phyloP scores from a whole-genome alignment of 2,888 invertebrate genomes.

The Xanthia togata region DNA sequence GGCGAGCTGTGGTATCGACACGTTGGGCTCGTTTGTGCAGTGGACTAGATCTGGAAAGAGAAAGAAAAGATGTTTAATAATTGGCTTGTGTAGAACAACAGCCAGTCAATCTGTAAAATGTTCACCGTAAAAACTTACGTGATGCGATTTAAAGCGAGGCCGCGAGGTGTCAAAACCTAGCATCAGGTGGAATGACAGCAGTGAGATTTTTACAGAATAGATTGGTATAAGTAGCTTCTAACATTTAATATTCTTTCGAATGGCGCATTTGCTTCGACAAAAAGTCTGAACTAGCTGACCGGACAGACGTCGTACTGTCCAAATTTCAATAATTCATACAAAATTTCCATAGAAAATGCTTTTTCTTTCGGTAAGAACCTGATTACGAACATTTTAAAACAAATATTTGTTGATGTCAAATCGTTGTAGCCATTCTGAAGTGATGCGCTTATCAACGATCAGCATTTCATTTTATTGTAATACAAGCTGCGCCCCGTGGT shows the following conservation, averaged over 20 bases:
- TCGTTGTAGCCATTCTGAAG: neutral
- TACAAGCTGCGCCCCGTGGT: too few relatives aligned
- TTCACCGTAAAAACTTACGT: neutral
- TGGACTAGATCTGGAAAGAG: slow-evolving; percentile 98
- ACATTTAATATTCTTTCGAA: neutral
- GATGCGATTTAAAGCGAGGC: too few relatives aligned
- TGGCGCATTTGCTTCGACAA: neutral
- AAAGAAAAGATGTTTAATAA: neutral
- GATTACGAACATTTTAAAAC: neutral
- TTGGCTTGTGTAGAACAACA: neutral
- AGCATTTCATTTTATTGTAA: neutral
- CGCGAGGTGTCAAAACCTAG: too few relatives aligned
- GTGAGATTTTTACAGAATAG: neutral
- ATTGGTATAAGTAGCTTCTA: neutral
- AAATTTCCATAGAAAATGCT: too few relatives aligned
- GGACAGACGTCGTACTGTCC: neutral
- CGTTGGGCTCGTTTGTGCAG: slow-evolving; percentile 99
- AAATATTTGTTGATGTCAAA: neutral
- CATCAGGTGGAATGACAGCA: too few relatives aligned
- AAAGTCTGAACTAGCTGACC: neutral
- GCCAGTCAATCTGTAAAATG: neutral
- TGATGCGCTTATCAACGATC: neutral
- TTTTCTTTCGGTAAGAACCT: neutral
- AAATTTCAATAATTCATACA: neutral
- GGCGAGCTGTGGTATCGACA: slow-evolving; percentile 99